phyloP scores from a whole-genome alignment of 2,113 vertebrate species.

The Burhinus oedicnemus region DNA sequence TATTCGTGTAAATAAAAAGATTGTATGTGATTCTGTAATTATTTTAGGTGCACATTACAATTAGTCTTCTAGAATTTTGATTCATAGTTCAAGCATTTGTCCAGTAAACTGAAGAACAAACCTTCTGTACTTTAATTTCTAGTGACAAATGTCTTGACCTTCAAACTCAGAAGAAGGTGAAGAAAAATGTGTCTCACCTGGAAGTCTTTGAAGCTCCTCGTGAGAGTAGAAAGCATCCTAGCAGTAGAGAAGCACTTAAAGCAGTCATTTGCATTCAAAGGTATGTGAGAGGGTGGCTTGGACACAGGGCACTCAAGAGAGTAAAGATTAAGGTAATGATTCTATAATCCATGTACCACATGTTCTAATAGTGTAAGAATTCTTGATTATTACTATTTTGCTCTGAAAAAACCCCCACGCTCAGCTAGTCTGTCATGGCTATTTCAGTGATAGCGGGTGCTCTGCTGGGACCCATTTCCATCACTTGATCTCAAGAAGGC shows the following conservation, averaged over 20 bases:
- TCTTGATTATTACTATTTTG: not conserved
- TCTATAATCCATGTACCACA: not conserved
- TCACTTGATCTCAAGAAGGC: not conserved
- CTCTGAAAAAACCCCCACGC: rapidly evolving
- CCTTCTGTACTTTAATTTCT: not conserved
- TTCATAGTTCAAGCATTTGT: not conserved
- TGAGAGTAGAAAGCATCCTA: not conserved
- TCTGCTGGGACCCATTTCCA: not conserved
- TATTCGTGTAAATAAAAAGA: conserved; percentile 6
- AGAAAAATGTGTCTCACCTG: conserved; percentile 33
- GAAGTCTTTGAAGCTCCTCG: conserved; percentile 42
- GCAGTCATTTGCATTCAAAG: conserved; percentile 18
- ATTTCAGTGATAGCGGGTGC: not conserved
- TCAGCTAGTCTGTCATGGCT: not conserved
- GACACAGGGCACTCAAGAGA: not conserved
- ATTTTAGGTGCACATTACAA: not conserved
- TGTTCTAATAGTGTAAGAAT: not conserved
- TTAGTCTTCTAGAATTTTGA: not conserved
- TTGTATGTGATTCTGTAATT: not conserved
- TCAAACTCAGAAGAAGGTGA: conserved; percentile 40
- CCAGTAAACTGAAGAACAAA: not conserved
- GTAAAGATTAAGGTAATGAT: conserved; percentile 12
- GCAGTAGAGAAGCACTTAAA: not conserved
- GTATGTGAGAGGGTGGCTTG: conserved; percentile 15
- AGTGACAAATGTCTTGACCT: not conserved